A percentile compares a stretch with the other conserved stretches of the same genome.
Conservation (phyloP, 2,888 invertebrate genomes). For the Labia minor region DNA sequence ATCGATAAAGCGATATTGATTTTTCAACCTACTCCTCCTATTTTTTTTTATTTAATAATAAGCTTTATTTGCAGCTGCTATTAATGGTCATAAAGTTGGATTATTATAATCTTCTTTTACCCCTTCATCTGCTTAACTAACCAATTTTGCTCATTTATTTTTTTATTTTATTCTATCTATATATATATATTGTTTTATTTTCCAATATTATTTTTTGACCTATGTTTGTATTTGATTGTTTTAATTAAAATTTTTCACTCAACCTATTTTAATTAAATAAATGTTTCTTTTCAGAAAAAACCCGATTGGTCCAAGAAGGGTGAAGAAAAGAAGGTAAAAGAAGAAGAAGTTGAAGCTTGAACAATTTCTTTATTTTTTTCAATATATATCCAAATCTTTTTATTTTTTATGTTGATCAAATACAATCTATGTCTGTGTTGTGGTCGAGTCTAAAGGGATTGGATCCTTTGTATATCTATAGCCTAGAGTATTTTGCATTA, state of each 20-base stretch:
- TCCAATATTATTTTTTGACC: background rate
- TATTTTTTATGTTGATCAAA: conserved; percentile 2
- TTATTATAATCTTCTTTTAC: conserved; percentile 32
- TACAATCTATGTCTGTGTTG: background rate
- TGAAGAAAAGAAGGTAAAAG: conserved; percentile 75
- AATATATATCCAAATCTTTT: background rate
- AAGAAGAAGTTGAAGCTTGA: conserved; percentile 80
- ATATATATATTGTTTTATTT: no score
- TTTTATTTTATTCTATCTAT: no score
- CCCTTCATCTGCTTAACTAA: conserved; percentile 34
- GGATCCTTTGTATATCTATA: background rate
- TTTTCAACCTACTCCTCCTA: no score
- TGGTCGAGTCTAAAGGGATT: background rate
- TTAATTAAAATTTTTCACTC: background rate
- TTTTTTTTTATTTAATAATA: no score
- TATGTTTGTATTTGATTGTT: background rate
- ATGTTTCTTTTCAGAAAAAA: conserved; percentile 63
- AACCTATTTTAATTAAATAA: no score
- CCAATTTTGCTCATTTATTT: conserved; percentile 36
- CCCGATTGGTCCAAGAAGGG: conserved; percentile 92
- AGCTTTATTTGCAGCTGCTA: conserved; percentile 1
- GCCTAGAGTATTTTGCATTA: background rate
- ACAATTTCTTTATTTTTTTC: conserved; percentile 29
- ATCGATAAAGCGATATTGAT: no score
- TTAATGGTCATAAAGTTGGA: conserved; percentile 13